A percentile compares a stretch with the other conserved stretches of the same genome.
These are phyloP conservation scores for Harpagus bidentatus DNA, from an alignment of 2,113 vertebrate genomes.

Conservation along the genomic window DNA sequence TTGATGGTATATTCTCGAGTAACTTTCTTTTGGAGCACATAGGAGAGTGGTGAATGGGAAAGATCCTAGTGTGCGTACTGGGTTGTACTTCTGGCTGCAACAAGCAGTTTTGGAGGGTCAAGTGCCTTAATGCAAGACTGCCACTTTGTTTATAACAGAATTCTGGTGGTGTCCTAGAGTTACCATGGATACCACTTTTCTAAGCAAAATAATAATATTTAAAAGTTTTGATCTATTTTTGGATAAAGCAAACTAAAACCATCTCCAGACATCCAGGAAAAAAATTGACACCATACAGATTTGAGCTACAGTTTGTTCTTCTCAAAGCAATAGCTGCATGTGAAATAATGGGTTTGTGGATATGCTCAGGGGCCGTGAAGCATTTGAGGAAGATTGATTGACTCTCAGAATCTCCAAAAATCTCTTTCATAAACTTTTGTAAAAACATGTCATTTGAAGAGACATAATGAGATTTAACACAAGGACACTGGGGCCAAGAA, in stretches of 20 bases:
- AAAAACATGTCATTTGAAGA: slow-evolving; percentile 14
- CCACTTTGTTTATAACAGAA: neutral
- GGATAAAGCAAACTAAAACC: neutral
- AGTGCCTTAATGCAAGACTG: neutral
- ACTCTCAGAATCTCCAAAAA: neutral
- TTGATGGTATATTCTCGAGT: neutral
- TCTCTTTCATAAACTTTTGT: slow-evolving; percentile 34
- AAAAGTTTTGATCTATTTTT: neutral
- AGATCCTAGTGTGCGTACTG: neutral
- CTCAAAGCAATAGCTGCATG: neutral
- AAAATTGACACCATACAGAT: neutral
- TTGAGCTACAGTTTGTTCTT: neutral
- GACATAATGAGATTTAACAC: slow-evolving; percentile 1
- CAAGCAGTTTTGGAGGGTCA: neutral
- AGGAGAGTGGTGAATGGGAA: neutral
- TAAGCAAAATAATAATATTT: neutral
- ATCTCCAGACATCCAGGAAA: neutral
- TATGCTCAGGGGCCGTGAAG: neutral
- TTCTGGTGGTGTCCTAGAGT: neutral
- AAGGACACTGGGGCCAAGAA: neutral
- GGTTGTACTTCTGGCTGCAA: neutral
- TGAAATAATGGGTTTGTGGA: neutral
- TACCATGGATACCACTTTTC: neutral
- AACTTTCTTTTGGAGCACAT: neutral
- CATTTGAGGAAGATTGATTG: neutral